phyloP scores from a whole-genome alignment of 2,888 invertebrate species.

The Phoronis australis region DNA sequence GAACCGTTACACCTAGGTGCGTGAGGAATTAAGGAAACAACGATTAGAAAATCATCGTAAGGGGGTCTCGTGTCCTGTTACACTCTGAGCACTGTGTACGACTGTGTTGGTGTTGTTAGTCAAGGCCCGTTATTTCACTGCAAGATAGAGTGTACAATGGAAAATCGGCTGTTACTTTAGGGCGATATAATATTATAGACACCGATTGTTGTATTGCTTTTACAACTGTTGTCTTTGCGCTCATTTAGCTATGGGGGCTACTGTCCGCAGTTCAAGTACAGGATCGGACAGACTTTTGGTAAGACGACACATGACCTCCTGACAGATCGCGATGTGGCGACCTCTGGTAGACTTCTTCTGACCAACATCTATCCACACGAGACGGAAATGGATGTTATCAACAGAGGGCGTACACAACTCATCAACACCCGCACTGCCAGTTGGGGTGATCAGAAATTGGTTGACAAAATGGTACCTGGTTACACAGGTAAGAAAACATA shows the following conservation, averaged over 20 bases:
- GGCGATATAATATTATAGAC: too few relatives aligned
- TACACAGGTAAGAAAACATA: slow-evolving; percentile 30
- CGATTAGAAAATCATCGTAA: too few relatives aligned
- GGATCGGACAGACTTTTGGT: slow-evolving; percentile 43
- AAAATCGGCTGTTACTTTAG: too few relatives aligned
- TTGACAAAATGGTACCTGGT: slow-evolving; percentile 38
- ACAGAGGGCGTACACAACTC: slow-evolving; percentile 8
- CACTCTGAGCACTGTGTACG: too few relatives aligned
- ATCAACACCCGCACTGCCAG: slow-evolving; percentile 27
- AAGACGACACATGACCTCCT: slow-evolving; percentile 32
- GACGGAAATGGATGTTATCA: slow-evolving; percentile 8
- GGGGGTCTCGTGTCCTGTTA: too few relatives aligned
- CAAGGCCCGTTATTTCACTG: too few relatives aligned
- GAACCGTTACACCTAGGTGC: too few relatives aligned
- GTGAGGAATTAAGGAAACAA: too few relatives aligned
- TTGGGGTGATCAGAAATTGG: slow-evolving; percentile 39
- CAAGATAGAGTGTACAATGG: too few relatives aligned
- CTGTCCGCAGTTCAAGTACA: slow-evolving; percentile 44
- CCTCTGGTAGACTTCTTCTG: slow-evolving; percentile 33
- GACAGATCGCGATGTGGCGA: slow-evolving; percentile 25
- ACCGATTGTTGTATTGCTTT: too few relatives aligned
- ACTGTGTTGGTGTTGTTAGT: too few relatives aligned
- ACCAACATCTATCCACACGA: slow-evolving; percentile 21
- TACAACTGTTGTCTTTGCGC: too few relatives aligned
- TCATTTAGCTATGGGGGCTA: slow-evolving; percentile 45